These are phyloP conservation scores for Luscinia megarhynchos DNA, from an alignment of 2,797 vertebrate species.

Conservation along the genomic window DNA sequence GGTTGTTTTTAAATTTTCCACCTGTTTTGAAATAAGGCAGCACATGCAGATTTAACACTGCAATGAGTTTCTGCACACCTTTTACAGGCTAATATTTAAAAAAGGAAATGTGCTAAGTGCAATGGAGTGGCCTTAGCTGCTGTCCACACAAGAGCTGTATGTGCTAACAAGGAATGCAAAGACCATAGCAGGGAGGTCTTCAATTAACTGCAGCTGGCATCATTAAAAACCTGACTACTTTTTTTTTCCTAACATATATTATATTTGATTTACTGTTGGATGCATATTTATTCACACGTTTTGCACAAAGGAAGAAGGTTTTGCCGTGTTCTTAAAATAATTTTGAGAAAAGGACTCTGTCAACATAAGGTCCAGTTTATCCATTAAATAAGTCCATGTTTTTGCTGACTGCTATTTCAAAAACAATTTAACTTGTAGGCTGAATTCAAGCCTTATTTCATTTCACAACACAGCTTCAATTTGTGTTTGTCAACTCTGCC, in stretches of 20 bases:
- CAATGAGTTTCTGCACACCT: background rate
- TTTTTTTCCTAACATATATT: background rate
- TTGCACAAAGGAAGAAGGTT: background rate
- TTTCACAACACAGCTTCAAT: background rate
- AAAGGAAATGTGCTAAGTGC: background rate
- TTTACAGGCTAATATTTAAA: background rate
- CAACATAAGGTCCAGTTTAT: background rate
- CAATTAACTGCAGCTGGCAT: background rate
- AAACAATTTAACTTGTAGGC: conserved; percentile 1
- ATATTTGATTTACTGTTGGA: background rate
- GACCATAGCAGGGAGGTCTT: background rate
- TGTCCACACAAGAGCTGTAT: background rate
- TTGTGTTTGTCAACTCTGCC: background rate
- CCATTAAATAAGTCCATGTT: background rate
- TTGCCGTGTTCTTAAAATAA: background rate
- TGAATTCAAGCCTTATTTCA: conserved; percentile 23
- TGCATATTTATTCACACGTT: background rate
- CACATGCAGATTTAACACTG: background rate
- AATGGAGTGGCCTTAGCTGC: background rate
- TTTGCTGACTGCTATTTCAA: background rate
- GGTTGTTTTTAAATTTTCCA: background rate
- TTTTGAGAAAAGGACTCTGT: background rate
- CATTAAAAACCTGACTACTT: background rate
- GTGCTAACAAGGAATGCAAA: background rate
- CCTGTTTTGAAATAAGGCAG: background rate